Conservation (phyloP, 2,888 invertebrate species). For the Mythimna ferrago region DNA sequence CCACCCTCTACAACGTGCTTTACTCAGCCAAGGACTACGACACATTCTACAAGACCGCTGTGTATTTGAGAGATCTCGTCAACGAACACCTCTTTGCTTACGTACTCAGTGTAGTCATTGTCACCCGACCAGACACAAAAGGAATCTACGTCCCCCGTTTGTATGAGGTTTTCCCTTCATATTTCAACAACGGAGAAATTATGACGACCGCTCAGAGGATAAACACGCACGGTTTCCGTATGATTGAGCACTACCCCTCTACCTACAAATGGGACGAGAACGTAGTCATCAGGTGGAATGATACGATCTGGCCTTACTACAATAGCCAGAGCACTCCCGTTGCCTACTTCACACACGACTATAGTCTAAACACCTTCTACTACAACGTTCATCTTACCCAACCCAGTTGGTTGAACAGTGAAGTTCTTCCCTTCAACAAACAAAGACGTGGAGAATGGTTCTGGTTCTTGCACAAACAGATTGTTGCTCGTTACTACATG, state of each 20-base stretch:
- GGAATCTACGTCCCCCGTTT: conserved; percentile 93
- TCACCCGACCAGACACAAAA: conserved; percentile 92
- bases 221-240: conserved; percentile 80
- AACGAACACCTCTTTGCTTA: conserved; percentile 94
- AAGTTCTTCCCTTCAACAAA: conserved; percentile 87
- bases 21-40: conserved; percentile 93
- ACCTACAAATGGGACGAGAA: conserved; percentile 83
- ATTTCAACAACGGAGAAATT: conserved; percentile 93
- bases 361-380: conserved; percentile 92
- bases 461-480: conserved; percentile 91
- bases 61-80: conserved; percentile 92
- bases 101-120: conserved; percentile 91
- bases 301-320: conserved; percentile 90
- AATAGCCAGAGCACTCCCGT: conserved; percentile 90
- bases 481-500: conserved; percentile 93
- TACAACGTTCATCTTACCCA: conserved; percentile 91
- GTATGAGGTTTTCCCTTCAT: conserved; percentile 94
- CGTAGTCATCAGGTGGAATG: conserved; percentile 92
- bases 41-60: conserved; percentile 93
- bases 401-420: conserved; percentile 92
- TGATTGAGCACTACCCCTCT: conserved; percentile 76
- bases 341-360: conserved; percentile 94
- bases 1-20: conserved; percentile 92
- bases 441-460: conserved; percentile 92
- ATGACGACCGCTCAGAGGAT: conserved; percentile 92